Percentiles rank a stretch among this genome's conserved stretches.
Evolutionary conservation across 2,888 invertebrate species (phyloP).

Genomic region (Mamestra brassicae): DNA sequence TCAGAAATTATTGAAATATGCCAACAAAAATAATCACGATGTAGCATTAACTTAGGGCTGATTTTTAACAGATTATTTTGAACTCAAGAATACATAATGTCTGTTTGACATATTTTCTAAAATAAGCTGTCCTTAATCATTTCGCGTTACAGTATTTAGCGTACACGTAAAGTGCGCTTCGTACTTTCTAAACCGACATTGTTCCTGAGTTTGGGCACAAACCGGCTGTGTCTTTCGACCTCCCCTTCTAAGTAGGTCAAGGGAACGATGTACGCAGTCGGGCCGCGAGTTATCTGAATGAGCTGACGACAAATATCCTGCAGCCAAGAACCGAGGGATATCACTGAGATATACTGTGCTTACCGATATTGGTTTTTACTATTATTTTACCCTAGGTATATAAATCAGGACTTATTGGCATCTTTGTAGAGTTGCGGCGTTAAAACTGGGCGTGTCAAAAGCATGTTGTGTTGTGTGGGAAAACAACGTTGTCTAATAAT

Average conservation of each 20-base stretch:
- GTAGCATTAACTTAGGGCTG: neutral
- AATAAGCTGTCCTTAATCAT: neutral
- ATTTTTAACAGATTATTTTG: too few relatives aligned
- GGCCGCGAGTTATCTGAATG: slow-evolving; percentile 23
- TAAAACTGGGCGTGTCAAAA: neutral
- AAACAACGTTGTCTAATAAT: neutral
- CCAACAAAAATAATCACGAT: neutral
- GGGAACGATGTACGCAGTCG: slow-evolving; percentile 30
- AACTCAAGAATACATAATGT: too few relatives aligned
- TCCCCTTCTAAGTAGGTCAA: slow-evolving; percentile 49
- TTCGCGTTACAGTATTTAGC: neutral
- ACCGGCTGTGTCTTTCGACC: slow-evolving; percentile 33
- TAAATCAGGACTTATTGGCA: neutral
- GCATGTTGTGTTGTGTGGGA: neutral
- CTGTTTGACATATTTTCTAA: too few relatives aligned
- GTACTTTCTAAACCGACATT: slow-evolving; percentile 5
- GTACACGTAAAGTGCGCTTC: neutral
- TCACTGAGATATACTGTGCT: neutral
- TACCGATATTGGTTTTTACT: neutral
- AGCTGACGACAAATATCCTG: slow-evolving; percentile 9
- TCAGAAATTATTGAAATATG: neutral
- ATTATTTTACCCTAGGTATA: neutral
- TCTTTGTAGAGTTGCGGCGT: neutral
- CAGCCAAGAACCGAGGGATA: neutral
- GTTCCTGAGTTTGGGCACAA: slow-evolving; percentile 18